Conservation (phyloP, 2,888 invertebrate genomes). For the Drosophila borborema region DNA sequence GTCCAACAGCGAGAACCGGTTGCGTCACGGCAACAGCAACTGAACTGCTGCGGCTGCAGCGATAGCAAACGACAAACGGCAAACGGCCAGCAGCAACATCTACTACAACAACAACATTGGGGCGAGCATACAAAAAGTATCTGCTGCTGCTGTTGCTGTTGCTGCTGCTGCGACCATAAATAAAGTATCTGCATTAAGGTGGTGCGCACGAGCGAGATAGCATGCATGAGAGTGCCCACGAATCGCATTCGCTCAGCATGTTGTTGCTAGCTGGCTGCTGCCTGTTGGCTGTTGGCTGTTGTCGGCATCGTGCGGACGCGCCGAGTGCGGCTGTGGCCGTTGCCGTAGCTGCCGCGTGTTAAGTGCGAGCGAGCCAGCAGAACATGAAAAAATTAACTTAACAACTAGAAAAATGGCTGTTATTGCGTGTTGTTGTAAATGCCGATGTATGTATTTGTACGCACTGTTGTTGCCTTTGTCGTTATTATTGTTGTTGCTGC, state of each 20-base stretch:
- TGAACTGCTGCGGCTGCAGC: conserved; percentile 14
- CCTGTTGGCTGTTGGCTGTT: conserved; percentile 58
- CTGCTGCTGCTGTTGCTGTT: conserved; percentile 11
- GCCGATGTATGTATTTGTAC: conserved; percentile 80
- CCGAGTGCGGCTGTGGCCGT: conserved; percentile 26
- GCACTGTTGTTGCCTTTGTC: conserved; percentile 65
- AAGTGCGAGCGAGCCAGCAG: conserved; percentile 71
- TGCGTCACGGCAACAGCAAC: conserved; percentile 42
- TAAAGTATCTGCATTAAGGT: conserved; percentile 78
- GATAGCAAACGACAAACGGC: conserved; percentile 19
- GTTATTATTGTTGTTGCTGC: conserved; percentile 47
- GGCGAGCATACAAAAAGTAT: conserved; percentile 24
- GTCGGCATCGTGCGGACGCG: conserved; percentile 42
- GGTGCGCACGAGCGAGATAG: conserved; percentile 56
- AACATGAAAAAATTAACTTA: conserved; percentile 85
- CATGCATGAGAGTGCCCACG: conserved; percentile 49
- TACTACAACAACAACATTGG: conserved; percentile 29
- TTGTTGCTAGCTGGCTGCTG: conserved; percentile 54
- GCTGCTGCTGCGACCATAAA: conserved; percentile 76
- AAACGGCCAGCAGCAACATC: conserved; percentile 27
- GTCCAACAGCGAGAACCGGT: conserved; percentile 64
- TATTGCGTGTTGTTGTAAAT: conserved; percentile 83
- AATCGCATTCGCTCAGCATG: conserved; percentile 62
- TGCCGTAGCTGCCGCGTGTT: conserved; percentile 46
- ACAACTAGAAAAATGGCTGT: conserved; percentile 85